Evolutionary conservation across 2,113 vertebrate species (phyloP).

Genomic region (Otolemur garnettii): DNA sequence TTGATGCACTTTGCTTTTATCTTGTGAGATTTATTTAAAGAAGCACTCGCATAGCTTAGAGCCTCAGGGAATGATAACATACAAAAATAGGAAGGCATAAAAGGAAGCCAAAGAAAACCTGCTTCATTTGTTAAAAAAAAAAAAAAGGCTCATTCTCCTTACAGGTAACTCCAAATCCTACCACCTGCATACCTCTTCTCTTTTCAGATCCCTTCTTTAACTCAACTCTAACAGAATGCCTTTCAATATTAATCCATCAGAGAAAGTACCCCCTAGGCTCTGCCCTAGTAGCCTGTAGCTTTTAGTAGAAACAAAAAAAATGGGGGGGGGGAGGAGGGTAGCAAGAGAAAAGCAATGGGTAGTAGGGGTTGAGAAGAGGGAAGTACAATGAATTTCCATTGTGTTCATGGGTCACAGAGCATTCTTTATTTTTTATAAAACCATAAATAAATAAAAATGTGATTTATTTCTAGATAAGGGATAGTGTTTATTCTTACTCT

Average conservation of each 20-base stretch:
- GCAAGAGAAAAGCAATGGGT: background rate
- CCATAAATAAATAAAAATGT: background rate
- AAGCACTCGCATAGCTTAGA: conserved; percentile 64
- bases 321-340: background rate
- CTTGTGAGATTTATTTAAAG: conserved; percentile 82
- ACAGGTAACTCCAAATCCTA: conserved; percentile 59
- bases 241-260: background rate
- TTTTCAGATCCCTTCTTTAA: conserved; percentile 12
- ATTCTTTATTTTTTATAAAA: background rate
- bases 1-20: conserved; percentile 77
- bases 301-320: background rate
- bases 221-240: background rate
- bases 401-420: background rate
- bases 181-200: conserved; percentile 45
- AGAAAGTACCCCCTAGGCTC: background rate
- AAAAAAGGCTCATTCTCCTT: conserved; percentile 13
- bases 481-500: background rate
- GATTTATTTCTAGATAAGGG: background rate
- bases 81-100: conserved; percentile 65
- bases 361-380: background rate
- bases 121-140: conserved; percentile 10
- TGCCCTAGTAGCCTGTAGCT: background rate
- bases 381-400: background rate
- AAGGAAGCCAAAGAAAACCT: conserved; percentile 66
- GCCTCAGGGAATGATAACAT: conserved; percentile 63